Evolutionary conservation across 2,888 invertebrate species (phyloP).

Genomic region (Drosophila ochracea): DNA sequence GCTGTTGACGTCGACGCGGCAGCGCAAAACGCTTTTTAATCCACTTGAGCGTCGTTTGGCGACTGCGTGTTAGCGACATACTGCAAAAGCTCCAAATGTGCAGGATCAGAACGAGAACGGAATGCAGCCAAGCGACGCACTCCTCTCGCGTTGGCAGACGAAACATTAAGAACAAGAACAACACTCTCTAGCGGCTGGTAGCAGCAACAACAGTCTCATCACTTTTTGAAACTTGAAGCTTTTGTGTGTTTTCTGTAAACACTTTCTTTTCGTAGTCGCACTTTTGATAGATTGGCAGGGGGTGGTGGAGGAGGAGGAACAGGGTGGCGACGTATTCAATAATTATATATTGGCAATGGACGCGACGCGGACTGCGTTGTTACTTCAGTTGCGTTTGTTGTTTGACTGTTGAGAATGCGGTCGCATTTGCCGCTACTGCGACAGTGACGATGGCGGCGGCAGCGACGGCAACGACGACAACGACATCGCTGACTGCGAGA

Average conservation of each 20-base stretch:
- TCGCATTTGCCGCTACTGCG: conserved; percentile 55
- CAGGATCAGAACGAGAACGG: conserved; percentile 75
- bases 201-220: conserved; percentile 54
- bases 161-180: conserved; percentile 56
- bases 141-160: conserved; percentile 57
- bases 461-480: conserved; percentile 20
- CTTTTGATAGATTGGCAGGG: conserved; percentile 6
- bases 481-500: conserved; percentile 48
- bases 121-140: conserved; percentile 79
- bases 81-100: conserved; percentile 69
- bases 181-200: conserved; percentile 21
- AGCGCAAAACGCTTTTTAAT: conserved; percentile 77
- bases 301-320: not conserved
- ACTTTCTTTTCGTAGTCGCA: conserved; percentile 40
- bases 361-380: conserved; percentile 64
- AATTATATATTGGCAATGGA: conserved; percentile 28
- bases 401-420: conserved; percentile 74
- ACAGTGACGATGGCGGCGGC: conserved; percentile 12
- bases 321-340: conserved; percentile 18
- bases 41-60: conserved; percentile 81
- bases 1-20: conserved; percentile 54
- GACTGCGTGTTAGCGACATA: conserved; percentile 80
- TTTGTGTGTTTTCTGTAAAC: conserved; percentile 28
- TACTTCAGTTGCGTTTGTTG: conserved; percentile 77
- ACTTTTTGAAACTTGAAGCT: conserved; percentile 37